Evolutionary conservation across 2,797 vertebrate genomes (phyloP), one percentile per base, ranked within the genome.

Genomic region (Phrynocephalus vlangalii): DNA sequence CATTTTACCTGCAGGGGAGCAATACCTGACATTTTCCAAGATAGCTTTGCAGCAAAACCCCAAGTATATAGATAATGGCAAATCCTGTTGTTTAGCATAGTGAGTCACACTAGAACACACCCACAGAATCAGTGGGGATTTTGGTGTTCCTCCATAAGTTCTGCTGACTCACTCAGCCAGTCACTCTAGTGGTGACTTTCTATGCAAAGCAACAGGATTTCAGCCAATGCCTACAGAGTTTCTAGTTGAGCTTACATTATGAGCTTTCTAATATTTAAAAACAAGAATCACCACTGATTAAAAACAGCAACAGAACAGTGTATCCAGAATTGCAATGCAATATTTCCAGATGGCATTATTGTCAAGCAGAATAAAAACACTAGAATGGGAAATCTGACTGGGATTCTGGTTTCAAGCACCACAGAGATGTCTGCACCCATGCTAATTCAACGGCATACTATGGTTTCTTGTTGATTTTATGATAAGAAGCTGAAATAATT

Each of bases 391-490:
- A 81, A 80, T 63, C 20, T 24, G 44, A 11, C 52, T 67, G 20
- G 9, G 4, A 26, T 88, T 79, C 30, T 73, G 52, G 63, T 10
- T 52, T 3, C 8, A 60, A 6, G 79, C 48, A 24, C 77, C 79
- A 82, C 16, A 33, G 48, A 50, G 26, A 48, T 71, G 10, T 78
- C 77, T 70, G 81, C 6, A 33, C 26, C 82, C 22, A 63, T 33
- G 24, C 52, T 63, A 76, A 83, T 67, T 90, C 82, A 81, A 76
- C 70, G 24, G 66, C 50, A 85, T 82, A 16, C 30, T 84, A 28
- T 30, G 44, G 60, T 68, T 44, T 76, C 67, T 83, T 82, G 72
- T 33, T 78, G n/a, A n/a, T 63, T 85, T 77, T 77, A 85, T 48
- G 11, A 56, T 26, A 67, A 76, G 33, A 50, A 75, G 60, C 30